Conservation (phyloP, 2,797 vertebrate species). For the Schizothorax lantsangensis region DNA sequence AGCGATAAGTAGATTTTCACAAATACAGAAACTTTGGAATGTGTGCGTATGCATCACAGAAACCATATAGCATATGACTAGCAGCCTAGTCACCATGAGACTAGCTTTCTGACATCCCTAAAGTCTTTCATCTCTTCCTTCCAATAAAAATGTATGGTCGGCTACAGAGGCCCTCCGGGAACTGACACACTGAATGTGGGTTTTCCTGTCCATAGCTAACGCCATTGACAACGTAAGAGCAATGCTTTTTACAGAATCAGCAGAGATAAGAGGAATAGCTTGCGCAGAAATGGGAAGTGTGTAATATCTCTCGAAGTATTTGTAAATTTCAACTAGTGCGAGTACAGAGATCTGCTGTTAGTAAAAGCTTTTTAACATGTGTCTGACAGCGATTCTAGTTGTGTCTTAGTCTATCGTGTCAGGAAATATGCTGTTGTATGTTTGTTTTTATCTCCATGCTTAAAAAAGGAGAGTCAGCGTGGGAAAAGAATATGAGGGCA, state of each 20-base stretch:
- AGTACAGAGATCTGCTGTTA: background rate
- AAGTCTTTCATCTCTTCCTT: conserved; percentile 14
- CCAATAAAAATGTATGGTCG: background rate
- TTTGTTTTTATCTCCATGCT: background rate
- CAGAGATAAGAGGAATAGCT: conserved; percentile 8
- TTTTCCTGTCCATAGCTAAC: conserved; percentile 46
- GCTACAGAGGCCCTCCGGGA: conserved; percentile 34
- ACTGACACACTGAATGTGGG: conserved; percentile 31
- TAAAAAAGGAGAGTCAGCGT: background rate
- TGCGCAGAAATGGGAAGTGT: conserved; percentile 47
- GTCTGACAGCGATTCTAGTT: background rate
- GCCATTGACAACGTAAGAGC: background rate
- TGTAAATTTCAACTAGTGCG: background rate
- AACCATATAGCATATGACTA: background rate
- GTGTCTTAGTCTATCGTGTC: background rate
- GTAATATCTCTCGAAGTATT: background rate
- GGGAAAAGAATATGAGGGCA: conserved; percentile 26
- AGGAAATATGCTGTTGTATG: background rate
- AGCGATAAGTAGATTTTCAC: background rate
- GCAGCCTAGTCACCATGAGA: conserved; percentile 9
- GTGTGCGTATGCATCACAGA: background rate
- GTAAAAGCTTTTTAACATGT: background rate
- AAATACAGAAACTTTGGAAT: conserved; percentile 8
- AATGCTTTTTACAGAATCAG: conserved; percentile 44
- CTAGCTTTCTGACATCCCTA: background rate